Conservation (phyloP, 2,888 invertebrate species). For the Nematopogon swammerdamellus region DNA sequence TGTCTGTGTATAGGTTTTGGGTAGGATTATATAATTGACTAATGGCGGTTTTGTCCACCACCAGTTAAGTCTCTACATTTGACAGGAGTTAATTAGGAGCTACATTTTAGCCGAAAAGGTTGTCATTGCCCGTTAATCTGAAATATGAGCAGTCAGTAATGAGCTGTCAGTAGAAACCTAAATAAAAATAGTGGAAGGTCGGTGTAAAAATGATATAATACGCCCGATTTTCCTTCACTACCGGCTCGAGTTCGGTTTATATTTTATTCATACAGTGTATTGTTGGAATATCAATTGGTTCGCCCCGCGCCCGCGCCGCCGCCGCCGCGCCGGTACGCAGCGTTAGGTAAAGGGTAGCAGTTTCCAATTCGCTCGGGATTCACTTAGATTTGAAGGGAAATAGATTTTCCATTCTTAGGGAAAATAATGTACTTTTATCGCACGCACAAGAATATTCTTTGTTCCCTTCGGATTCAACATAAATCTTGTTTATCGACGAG, state of each 20-base stretch:
- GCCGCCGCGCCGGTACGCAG: conserved; percentile 17
- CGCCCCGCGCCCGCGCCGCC: conserved; percentile 17
- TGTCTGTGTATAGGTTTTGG: too few relatives aligned
- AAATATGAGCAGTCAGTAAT: too few relatives aligned
- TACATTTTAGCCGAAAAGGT: too few relatives aligned
- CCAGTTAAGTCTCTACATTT: too few relatives aligned
- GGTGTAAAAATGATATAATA: too few relatives aligned
- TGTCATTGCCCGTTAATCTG: too few relatives aligned
- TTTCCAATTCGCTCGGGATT: conserved; percentile 58
- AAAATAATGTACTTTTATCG: background rate
- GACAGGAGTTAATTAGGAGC: too few relatives aligned
- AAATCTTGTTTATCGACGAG: background rate
- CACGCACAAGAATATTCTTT: background rate
- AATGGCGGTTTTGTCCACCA: too few relatives aligned
- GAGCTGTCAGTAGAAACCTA: too few relatives aligned
- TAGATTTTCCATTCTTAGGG: conserved; percentile 29
- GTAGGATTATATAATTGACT: too few relatives aligned
- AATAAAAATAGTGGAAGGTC: background rate
- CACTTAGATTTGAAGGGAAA: conserved; percentile 59
- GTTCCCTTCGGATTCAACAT: background rate
- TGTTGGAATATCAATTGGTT: conserved; percentile 58
- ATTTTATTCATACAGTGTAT: conserved; percentile 59
- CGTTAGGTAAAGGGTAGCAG: conserved; percentile 55
- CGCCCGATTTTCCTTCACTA: too few relatives aligned
- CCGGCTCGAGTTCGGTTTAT: conserved; percentile 43